Percentiles rank a stretch among this genome's conserved stretches.
These are phyloP conservation scores for Plectrocnemia conspersa DNA, from an alignment of 1,140 invertebrate species.

Conservation along the genomic window DNA sequence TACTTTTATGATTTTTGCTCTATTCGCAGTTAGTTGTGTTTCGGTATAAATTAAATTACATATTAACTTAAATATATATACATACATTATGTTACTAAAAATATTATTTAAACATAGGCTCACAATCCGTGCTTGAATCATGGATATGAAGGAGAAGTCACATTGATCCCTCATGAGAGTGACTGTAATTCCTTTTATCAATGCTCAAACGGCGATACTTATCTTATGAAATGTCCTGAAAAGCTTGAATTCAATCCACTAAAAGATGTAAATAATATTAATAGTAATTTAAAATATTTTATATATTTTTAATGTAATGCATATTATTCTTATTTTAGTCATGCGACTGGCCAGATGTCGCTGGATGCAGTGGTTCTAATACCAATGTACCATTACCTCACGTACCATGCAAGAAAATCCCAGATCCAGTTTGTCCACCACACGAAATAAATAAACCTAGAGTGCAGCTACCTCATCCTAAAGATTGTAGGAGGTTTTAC, in stretches of 20 bases:
- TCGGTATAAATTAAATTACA: no score
- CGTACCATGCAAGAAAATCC: conserved; percentile 31
- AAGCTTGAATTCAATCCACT: conserved; percentile 41
- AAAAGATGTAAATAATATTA: no score
- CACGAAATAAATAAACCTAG: conserved; percentile 30
- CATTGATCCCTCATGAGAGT: conserved; percentile 12
- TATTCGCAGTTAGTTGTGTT: no score
- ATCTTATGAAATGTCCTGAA: conserved; percentile 34
- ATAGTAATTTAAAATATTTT: no score
- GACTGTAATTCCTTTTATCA: conserved; percentile 11
- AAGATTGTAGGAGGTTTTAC: conserved; percentile 56
- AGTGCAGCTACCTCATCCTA: conserved; percentile 48
- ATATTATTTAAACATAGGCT: no score
- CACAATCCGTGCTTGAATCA: no score
- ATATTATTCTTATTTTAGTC: conserved; percentile 23
- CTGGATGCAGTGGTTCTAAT: conserved; percentile 34
- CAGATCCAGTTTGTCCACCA: conserved; percentile 12
- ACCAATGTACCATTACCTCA: no score
- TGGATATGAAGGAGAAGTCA: no score
- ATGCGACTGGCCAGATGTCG: conserved; percentile 39
- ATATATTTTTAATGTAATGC: no score
- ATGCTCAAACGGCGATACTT: conserved; percentile 36
- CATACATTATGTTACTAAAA: no score
- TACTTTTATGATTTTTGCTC: no score
- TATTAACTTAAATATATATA: no score